Conservation (phyloP, 2,113 vertebrate genomes). For the Hemiprocne comata region DNA sequence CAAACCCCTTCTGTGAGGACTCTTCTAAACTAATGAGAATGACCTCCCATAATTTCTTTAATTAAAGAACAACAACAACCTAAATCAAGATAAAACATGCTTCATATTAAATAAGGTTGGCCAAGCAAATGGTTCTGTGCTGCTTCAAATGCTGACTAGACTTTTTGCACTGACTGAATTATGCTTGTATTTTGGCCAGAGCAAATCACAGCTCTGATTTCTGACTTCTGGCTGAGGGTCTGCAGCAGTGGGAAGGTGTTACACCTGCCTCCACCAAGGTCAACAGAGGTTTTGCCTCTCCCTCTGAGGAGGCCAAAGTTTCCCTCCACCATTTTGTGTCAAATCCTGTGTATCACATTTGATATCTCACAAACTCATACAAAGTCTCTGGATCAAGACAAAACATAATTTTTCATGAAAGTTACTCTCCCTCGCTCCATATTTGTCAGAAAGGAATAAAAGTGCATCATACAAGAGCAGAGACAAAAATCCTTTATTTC, state of each 20-base stretch:
- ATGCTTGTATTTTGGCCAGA: neutral
- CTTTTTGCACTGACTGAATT: neutral
- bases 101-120: conserved; percentile 52
- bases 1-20: conserved; percentile 57
- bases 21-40: conserved; percentile 62
- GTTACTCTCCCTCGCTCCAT: accelerated
- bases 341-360: neutral
- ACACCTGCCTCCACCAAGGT: neutral
- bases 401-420: neutral
- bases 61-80: conserved; percentile 64
- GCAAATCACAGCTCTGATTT: neutral
- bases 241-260: neutral
- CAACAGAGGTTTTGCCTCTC: neutral
- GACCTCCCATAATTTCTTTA: conserved; percentile 65
- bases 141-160: conserved; percentile 5
- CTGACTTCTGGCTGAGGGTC: neutral
- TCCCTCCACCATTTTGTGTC: neutral
- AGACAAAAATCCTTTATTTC: conserved; percentile 12
- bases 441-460: conserved; percentile 30
- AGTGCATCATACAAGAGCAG: neutral
- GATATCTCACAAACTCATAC: neutral
- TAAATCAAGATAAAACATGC: conserved; percentile 57
- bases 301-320: neutral
- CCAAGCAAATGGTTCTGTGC: conserved; percentile 16
- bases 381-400: neutral